Conservation (phyloP, 2,113 vertebrate genomes). For the Zingel zingel region DNA sequence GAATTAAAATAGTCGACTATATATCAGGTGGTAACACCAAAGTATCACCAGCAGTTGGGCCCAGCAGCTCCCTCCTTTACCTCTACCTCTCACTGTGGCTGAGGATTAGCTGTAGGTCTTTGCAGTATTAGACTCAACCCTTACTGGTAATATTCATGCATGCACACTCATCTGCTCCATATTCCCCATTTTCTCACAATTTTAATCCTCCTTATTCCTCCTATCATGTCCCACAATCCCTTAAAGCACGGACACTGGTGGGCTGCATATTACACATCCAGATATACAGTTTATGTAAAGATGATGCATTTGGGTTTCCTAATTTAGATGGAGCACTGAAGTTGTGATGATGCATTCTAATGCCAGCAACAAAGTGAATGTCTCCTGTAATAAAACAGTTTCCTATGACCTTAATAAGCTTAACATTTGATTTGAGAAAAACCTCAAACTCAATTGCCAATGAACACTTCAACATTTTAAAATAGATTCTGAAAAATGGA, state of each 20-base stretch:
- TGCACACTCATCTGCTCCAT: conserved; percentile 67
- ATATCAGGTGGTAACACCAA: conserved; percentile 48
- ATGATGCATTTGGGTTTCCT: neutral
- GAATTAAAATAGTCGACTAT: conserved; percentile 3
- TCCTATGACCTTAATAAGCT: neutral
- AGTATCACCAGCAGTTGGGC: conserved; percentile 26
- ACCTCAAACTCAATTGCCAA: neutral
- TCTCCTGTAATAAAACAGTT: neutral
- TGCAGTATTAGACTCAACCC: conserved; percentile 62
- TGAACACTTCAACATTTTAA: neutral
- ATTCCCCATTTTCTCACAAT: conserved; percentile 49
- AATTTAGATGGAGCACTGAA: conserved; percentile 13
- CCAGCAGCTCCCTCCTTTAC: conserved; percentile 27
- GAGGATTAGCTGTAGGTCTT: conserved; percentile 77
- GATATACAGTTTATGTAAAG: conserved; percentile 15
- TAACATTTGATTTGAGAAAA: neutral
- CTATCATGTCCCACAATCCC: conserved; percentile 20
- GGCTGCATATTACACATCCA: conserved; percentile 14
- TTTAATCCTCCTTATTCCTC: conserved; percentile 62
- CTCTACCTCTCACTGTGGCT: conserved; percentile 50
- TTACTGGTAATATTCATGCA: conserved; percentile 80
- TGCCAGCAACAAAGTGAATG: neutral
- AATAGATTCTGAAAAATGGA: neutral
- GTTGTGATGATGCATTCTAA: neutral
- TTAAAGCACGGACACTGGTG: conserved; percentile 15